Conservation (phyloP, 2,113 vertebrate species). For the Castor canadensis region DNA sequence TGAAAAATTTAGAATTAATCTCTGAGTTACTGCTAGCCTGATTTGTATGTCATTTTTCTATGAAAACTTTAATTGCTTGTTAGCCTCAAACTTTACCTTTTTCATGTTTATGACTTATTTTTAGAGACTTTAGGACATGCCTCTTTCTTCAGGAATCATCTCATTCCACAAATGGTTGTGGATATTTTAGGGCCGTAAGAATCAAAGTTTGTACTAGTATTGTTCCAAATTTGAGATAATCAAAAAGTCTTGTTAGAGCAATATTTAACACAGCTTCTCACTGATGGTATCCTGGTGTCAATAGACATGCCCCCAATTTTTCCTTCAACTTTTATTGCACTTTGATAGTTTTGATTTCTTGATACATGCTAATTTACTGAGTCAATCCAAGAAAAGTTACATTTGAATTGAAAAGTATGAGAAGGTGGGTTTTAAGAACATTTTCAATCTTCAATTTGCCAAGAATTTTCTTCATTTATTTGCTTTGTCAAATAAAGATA, state of each 20-base stretch:
- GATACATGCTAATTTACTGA: neutral
- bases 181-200: neutral
- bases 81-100: neutral
- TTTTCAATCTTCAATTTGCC: neutral
- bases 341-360: neutral
- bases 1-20: neutral
- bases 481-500: neutral
- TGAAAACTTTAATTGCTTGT: neutral
- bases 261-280: neutral
- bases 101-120: neutral
- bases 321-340: neutral
- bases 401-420: neutral
- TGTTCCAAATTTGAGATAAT: neutral
- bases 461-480: neutral
- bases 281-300: neutral
- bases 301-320: fast-evolving
- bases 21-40: neutral
- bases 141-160: neutral
- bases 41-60: neutral
- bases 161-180: neutral
- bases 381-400: neutral
- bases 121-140: neutral
- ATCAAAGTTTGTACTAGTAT: neutral
- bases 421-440: neutral
- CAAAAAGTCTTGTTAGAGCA: no score